Conservation (phyloP, 2,797 vertebrate genomes). For the Acanthopagrus latus region DNA sequence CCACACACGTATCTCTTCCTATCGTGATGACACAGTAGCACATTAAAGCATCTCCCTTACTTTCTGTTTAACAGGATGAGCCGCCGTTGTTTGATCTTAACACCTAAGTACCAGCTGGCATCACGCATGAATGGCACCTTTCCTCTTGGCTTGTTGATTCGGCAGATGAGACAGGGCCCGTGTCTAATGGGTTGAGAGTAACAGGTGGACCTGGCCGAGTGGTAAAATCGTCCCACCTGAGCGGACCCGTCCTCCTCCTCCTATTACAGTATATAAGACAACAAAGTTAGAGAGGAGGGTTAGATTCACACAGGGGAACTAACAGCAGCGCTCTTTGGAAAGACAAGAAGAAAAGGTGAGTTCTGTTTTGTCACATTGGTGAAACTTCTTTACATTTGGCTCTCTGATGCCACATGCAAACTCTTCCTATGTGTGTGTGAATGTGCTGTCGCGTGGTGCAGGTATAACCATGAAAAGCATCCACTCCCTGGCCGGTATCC, state of each 20-base stretch:
- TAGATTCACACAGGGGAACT: slow-evolving; percentile 65
- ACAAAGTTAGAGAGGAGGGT: slow-evolving; percentile 16
- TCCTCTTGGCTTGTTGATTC: slow-evolving; percentile 63
- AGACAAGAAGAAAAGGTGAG: slow-evolving; percentile 66
- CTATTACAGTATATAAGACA: slow-evolving; percentile 73
- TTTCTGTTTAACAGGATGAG: slow-evolving; percentile 82
- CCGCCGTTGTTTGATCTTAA: slow-evolving; percentile 80
- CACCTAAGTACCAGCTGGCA: slow-evolving; percentile 80
- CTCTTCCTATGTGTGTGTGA: slow-evolving; percentile 7
- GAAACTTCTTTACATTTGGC: not conserved
- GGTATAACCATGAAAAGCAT: slow-evolving; percentile 88
- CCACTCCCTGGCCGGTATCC: slow-evolving; percentile 86
- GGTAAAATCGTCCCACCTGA: slow-evolving; percentile 56
- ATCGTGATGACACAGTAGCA: slow-evolving; percentile 71
- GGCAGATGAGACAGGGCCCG: slow-evolving; percentile 36
- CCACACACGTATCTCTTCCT: slow-evolving; percentile 27
- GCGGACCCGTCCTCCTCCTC: slow-evolving; percentile 36
- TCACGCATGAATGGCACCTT: slow-evolving; percentile 71
- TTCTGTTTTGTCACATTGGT: not conserved
- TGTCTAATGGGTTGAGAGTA: slow-evolving; percentile 85
- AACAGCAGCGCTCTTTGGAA: slow-evolving; percentile 31
- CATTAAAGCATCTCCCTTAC: slow-evolving; percentile 56
- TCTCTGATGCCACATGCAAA: not conserved
- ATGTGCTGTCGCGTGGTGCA: slow-evolving; percentile 28
- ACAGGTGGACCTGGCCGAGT: slow-evolving; percentile 66